These are phyloP conservation scores for Berghia stephanieae DNA, from an alignment of 1,140 invertebrate genomes.

Conservation along the genomic window DNA sequence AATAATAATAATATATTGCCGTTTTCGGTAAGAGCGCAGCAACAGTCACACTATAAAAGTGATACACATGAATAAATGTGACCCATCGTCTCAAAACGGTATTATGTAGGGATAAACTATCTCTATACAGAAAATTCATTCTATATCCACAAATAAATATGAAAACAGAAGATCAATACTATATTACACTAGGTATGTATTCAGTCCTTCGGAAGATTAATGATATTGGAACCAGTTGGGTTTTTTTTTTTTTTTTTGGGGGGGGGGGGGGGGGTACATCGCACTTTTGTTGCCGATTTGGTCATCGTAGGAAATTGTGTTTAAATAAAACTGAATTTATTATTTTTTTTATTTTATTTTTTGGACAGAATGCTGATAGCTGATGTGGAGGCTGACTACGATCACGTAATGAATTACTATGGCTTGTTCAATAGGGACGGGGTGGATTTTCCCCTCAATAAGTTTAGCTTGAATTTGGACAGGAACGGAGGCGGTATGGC, in stretches of 20 bases:
- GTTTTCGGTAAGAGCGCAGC: too few species aligned
- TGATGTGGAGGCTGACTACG: constrained; percentile 36
- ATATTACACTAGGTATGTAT: too few species aligned
- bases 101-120: too few species aligned
- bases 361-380: constrained; percentile 43
- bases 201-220: neutral
- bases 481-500: constrained; percentile 27
- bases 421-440: constrained; percentile 49
- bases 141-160: too few species aligned
- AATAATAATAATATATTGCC: too few species aligned
- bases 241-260: too few species aligned
- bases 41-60: too few species aligned
- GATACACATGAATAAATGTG: too few species aligned
- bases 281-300: neutral
- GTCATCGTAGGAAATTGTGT: neutral
- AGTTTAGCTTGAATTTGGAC: constrained; percentile 35
- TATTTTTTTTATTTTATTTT: constrained; percentile 15
- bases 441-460: constrained; percentile 44
- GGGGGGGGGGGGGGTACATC: too few species aligned
- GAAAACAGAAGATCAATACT: neutral
- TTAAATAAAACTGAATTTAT: neutral
- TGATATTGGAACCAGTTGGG: neutral
- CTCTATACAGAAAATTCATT: too few species aligned
- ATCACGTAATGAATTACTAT: constrained; percentile 45
- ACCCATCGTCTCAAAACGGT: too few species aligned